phyloP scores from a whole-genome alignment of 1,140 invertebrate genomes.

The Subanguina moxae region DNA sequence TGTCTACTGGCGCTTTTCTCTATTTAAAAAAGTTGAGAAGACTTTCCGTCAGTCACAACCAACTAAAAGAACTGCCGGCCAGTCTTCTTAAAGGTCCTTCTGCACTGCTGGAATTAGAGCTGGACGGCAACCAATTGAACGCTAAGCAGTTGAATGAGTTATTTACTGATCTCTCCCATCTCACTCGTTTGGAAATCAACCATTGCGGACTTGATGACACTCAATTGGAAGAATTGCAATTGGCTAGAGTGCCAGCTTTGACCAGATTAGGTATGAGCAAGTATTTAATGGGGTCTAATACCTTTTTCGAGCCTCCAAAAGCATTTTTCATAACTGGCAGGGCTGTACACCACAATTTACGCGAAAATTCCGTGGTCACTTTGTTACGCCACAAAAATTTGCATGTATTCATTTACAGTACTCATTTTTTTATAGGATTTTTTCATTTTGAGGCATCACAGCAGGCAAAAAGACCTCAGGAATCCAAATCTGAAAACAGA shows the following conservation, averaged over 20 bases:
- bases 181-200: slow-evolving; percentile 43
- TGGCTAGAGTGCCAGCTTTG: slow-evolving; percentile 32
- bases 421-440: too few species aligned
- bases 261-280: slow-evolving; percentile 19
- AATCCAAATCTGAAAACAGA: too few species aligned
- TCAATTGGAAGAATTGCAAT: slow-evolving; percentile 28
- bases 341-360: too few species aligned
- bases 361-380: too few species aligned
- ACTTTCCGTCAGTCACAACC: slow-evolving; percentile 46
- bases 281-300: too few species aligned
- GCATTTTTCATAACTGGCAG: too few species aligned
- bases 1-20: slow-evolving; percentile 54
- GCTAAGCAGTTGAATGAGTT: slow-evolving; percentile 47
- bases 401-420: too few species aligned
- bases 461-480: too few species aligned
- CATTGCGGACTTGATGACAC: slow-evolving; percentile 44
- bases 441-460: too few species aligned
- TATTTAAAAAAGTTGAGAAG: slow-evolving; percentile 37
- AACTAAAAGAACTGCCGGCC: slow-evolving; percentile 37
- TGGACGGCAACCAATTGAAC: slow-evolving; percentile 49
- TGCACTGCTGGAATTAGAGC: slow-evolving; percentile 34
- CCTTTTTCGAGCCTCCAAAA: too few species aligned
- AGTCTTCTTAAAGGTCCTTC: slow-evolving; percentile 49
- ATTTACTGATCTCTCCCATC: slow-evolving; percentile 40
- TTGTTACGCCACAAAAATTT: too few species aligned